Evolutionary conservation across 2,797 vertebrate species (phyloP), one percentile per base, ranked within the genome.

Genomic region (Lophotriccus pileatus): DNA sequence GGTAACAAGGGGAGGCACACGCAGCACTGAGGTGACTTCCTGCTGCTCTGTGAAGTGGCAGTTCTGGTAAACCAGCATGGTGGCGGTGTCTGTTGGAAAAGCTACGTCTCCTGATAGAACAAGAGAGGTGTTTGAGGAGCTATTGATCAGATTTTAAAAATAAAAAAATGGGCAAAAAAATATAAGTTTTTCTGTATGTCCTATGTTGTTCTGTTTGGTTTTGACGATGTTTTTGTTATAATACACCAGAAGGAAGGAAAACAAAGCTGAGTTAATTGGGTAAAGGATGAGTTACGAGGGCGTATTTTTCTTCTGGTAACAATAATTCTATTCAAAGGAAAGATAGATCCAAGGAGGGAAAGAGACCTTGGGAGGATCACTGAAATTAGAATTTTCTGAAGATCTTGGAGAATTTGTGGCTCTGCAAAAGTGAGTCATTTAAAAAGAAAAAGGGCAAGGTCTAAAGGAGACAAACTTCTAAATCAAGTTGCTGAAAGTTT

Each of bases 11-110:
- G 75, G 32, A 69, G 60, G 34, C 59, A 44, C 43, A 37, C 43
- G 1, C 2, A 6, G 46, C 43, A 9, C 30, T 20, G 88, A 75
- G 63, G 52, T 64, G 56, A 62, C 49, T 90, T 95, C 34, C 87
- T 94, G 76, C 84, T 83, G 68, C 62, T 81, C 77, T 94, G 56
- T 92, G 91, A 90, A 90, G 93, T 95, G 92, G 84, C 66, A 66
- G 52, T 76, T 92, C 84, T 94, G 95, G 90, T 94, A 92, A 37
- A 94, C 83, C 92, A 43, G 12, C 12, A 6, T 30, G 58, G 66
- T 74, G 12, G 21, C 63, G 36, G 10, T 66, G 66, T 86, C 76
- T 80, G 30, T 77, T 81, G 58, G 68, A 78, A 83, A 43, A 66
- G 17, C 39, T 76, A 5, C 0, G 0, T 84, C n/a, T 83, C 28